Conservation (phyloP, 2,888 invertebrate species). For the Spicauda simplicius region DNA sequence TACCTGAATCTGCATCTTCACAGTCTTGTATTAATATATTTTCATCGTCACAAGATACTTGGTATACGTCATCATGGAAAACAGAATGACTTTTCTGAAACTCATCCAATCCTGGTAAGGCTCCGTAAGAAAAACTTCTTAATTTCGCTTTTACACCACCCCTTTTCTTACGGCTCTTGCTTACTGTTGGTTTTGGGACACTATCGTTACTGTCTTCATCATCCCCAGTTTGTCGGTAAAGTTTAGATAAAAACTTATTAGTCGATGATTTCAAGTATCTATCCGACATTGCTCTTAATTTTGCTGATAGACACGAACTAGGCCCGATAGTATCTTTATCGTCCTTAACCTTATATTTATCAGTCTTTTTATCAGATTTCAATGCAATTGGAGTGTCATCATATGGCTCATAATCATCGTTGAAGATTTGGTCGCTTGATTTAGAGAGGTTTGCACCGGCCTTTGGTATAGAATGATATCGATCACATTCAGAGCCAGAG, state of each 20-base stretch:
- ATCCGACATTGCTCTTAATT: slow-evolving; percentile 89
- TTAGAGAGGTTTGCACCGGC: slow-evolving; percentile 76
- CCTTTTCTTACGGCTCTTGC: slow-evolving; percentile 71
- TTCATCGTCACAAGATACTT: slow-evolving; percentile 80
- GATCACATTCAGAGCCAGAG: slow-evolving; percentile 80
- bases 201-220: slow-evolving; percentile 64
- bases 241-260: slow-evolving; percentile 87
- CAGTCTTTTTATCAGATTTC: slow-evolving; percentile 78
- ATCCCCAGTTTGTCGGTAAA: slow-evolving; percentile 83
- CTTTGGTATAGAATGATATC: slow-evolving; percentile 76
- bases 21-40: slow-evolving; percentile 85
- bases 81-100: slow-evolving; percentile 86
- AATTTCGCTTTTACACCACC: slow-evolving; percentile 81
- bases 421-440: slow-evolving; percentile 83
- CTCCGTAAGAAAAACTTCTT: slow-evolving; percentile 90
- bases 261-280: slow-evolving; percentile 89
- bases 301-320: slow-evolving; percentile 87
- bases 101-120: slow-evolving; percentile 89
- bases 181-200: slow-evolving; percentile 61
- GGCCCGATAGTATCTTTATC: slow-evolving; percentile 80
- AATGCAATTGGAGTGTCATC: slow-evolving; percentile 56
- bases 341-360: slow-evolving; percentile 74
- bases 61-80: slow-evolving; percentile 85
- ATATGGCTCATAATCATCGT: slow-evolving; percentile 78
- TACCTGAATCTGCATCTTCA: slow-evolving; percentile 91